These are phyloP conservation scores for Sycophaga agraensis DNA, from an alignment of 1,140 invertebrate genomes.

Conservation along the genomic window DNA sequence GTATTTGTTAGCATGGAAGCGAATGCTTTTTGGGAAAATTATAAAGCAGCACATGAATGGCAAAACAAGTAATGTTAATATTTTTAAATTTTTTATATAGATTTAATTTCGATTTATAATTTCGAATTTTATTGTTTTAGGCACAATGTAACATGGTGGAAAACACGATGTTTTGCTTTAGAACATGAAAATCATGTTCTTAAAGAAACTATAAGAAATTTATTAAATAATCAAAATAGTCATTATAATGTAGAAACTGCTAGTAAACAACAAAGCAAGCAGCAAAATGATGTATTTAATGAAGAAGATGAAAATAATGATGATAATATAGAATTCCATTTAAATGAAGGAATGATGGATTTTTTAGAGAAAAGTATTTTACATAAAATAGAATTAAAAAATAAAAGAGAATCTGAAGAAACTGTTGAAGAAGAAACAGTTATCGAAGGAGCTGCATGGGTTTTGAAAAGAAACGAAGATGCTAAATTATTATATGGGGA, in stretches of 20 bases:
- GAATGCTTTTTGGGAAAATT: constrained; percentile 48
- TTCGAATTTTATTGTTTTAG: constrained; percentile 36
- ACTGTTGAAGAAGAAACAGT: constrained; percentile 14
- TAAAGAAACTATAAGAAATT: constrained; percentile 52
- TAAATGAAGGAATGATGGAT: constrained; percentile 67
- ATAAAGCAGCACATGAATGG: constrained; percentile 48
- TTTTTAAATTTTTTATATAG: neutral
- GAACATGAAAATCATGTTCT: constrained; percentile 67
- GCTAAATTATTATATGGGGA: constrained; percentile 63
- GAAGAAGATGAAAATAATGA: constrained; percentile 20
- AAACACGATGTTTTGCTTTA: constrained; percentile 64
- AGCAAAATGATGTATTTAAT: constrained; percentile 8
- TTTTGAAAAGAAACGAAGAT: constrained; percentile 44
- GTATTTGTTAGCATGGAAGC: constrained; percentile 32
- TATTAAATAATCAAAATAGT: constrained; percentile 29
- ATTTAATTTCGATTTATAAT: constrained; percentile 1
- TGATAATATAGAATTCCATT: constrained; percentile 59
- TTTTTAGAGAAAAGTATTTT: constrained; percentile 65
- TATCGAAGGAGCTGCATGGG: constrained; percentile 34
- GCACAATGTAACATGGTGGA: constrained; percentile 66
- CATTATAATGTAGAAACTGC: too few species aligned
- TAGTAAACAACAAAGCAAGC: neutral
- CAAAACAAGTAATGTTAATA: constrained; percentile 42
- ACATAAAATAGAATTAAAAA: constrained; percentile 59
- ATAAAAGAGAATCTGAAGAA: constrained; percentile 43